Base-by-base conservation (phyloP, 1,140 invertebrate genomes). In the Drosophila bocki region DNA sequence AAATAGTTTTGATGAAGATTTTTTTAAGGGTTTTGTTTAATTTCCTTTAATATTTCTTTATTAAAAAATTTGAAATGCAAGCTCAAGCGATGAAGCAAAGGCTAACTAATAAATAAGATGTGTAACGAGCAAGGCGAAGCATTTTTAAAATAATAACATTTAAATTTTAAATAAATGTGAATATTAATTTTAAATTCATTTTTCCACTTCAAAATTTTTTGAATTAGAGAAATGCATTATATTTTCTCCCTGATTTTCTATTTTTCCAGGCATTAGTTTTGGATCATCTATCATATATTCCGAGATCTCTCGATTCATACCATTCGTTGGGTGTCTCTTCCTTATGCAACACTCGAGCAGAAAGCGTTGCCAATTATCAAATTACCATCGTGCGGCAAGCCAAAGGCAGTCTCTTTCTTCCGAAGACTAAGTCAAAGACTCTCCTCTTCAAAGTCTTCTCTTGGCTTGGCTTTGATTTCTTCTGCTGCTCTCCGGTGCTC, bases 321-420 rank as follows among this genome's bases (percentile, higher is more conserved):
- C 17, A 26, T 44, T 19, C 7, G 29, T 9, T 44, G 6, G n/a
- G 8, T 19, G 33, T 62, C 19, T 50, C 37, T 13, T 47, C 32
- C 44, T 82, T 86, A 67, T 76, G 72, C 45, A 75, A 76, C 58
- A 47, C 44, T 37, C 42, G 32, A 50, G 37, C 72, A 41, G 53
- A 75, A 51, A 63, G 59, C 71, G 45, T 58, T 50, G 37, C 45
- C 74, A 76, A 76, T 76, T 75, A 76, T 76, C 74, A 75, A 76
- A 75, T 76, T 76, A 76, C 74, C 45, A 75, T 76, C 71, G 50
- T 17, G 17, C 8, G 32, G 29, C 29, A 26, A 15, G 32, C 35
- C 60, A 42, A 26, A 29, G 59, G 44, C 59, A 64, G 32, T 69
- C 33, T 33, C 44, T 61, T 47, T n/a, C 32, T 13, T 29, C 32